These are phyloP conservation scores for Diogma glabrata DNA, from an alignment of 2,888 invertebrate species.

Conservation along the genomic window DNA sequence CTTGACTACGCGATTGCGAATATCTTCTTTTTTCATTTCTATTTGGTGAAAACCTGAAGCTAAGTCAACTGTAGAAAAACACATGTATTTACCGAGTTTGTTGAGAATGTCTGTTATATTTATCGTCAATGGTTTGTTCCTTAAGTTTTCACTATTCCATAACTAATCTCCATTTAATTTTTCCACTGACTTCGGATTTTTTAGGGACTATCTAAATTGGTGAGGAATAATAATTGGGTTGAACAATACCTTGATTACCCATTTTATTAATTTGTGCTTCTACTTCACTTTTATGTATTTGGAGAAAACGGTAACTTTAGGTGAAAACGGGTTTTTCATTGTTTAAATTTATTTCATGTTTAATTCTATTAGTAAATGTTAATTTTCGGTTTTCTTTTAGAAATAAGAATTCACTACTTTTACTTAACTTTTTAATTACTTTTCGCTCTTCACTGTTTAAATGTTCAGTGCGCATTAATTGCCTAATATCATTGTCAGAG, in stretches of 20 bases:
- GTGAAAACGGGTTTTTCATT: not conserved
- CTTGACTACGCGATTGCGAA: too few relatives aligned
- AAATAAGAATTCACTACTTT: constrained; percentile 11
- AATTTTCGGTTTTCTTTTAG: not conserved
- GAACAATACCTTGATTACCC: constrained; percentile 16
- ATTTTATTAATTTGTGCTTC: constrained; percentile 19
- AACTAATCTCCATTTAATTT: too few relatives aligned
- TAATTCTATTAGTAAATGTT: not conserved
- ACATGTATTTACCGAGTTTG: too few relatives aligned
- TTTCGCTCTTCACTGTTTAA: constrained; percentile 17
- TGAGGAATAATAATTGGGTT: too few relatives aligned
- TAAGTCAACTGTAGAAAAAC: too few relatives aligned
- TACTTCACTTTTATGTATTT: not conserved
- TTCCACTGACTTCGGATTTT: too few relatives aligned
- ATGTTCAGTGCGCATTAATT: constrained; percentile 10
- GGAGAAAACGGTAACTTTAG: not conserved
- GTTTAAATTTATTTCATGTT: not conserved
- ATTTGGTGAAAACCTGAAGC: too few relatives aligned
- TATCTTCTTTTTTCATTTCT: too few relatives aligned
- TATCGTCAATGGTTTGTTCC: too few relatives aligned
- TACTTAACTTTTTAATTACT: constrained; percentile 15
- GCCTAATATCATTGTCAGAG: not conserved
- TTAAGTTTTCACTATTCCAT: too few relatives aligned
- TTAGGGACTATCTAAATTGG: too few relatives aligned
- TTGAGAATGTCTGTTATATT: too few relatives aligned